Evolutionary conservation across 1,140 invertebrate species (phyloP), one percentile per base, ranked within the genome.

Genomic region (Hypsibius dujardini): DNA sequence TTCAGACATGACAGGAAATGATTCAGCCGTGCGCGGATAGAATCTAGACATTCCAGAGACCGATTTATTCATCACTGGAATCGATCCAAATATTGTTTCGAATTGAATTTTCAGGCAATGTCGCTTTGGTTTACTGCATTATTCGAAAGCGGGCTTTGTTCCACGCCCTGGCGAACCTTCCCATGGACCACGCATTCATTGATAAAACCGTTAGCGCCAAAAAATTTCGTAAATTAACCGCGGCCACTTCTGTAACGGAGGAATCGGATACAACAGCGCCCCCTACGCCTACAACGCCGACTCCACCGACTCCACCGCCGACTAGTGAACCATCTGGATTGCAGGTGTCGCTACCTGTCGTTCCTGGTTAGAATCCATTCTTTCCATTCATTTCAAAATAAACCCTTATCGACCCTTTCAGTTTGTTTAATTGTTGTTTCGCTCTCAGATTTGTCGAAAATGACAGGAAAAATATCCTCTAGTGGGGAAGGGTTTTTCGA

Each of bases 91-190:
- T 28, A 28, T 28, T 28, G 28, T 28, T 28, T 28, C 28, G 28
- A 28, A 28, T 12, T 70, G 59, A 28, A 56, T 67, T 73, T 71
- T 12, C 75, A 90, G 88, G 89, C 0, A 98, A 99, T 79, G 92
- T 92, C 28, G 98, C 97, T 84, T 83, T 98, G 72, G 91, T 98
- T 46, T 99, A 99, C 80, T 98, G 94, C 2, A 98, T 99, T 73
- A 98, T 99, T 75, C 85, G 95, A 59, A 98, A 99, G 79, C 84
- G 95, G 46, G 89, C 93, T 78, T 92, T 98, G 69, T 99, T 99
- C 81, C 94, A 98, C 81, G 85, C 90, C 71, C 82, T 99, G 73
- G 92, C 93, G 14, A 98, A 96, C 82, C 81, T 99, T 71, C 92
- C 94, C 1, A 90, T 88, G 70, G 95, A 98, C 79, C 88, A 90